Percentiles rank a stretch among this genome's conserved stretches.
phyloP scores from a whole-genome alignment of 2,797 vertebrate genomes.

The Onychomys torridus region DNA sequence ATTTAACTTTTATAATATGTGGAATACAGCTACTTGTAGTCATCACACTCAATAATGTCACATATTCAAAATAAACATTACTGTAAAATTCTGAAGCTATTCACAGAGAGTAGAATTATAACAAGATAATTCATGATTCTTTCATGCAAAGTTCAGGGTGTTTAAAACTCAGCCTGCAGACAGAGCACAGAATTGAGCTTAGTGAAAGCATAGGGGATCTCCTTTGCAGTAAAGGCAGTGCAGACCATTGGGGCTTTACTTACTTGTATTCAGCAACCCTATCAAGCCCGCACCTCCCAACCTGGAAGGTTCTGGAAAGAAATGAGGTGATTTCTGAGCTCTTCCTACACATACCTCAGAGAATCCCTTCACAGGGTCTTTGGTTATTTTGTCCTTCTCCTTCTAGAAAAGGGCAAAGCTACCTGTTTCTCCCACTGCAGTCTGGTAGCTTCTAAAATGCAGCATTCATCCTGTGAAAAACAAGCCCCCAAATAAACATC shows the following conservation, averaged over 20 bases:
- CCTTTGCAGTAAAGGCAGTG: constrained; percentile 1
- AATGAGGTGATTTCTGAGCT: neutral
- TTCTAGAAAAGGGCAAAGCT: neutral
- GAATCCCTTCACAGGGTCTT: neutral
- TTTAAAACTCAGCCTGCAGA: neutral
- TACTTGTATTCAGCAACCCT: neutral
- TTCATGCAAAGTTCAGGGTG: constrained; percentile 33
- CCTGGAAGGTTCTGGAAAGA: neutral
- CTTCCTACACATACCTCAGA: neutral
- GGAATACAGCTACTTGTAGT: constrained; percentile 81
- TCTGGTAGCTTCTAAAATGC: constrained; percentile 8
- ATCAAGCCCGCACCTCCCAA: neutral
- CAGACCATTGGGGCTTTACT: neutral
- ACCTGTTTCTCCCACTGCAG: no score
- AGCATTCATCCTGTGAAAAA: constrained; percentile 41
- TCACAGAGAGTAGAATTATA: constrained; percentile 39
- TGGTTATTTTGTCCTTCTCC: neutral
- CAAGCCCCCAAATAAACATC: constrained; percentile 56
- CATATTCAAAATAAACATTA: constrained; percentile 72
- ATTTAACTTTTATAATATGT: constrained; percentile 84
- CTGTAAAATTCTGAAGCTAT: constrained; percentile 74
- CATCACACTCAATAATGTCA: constrained; percentile 83
- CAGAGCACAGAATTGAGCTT: constrained; percentile 30
- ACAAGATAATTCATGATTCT: constrained; percentile 44
- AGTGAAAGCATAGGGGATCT: neutral